A percentile compares a stretch with the other conserved stretches of the same genome.
phyloP scores from a whole-genome alignment of 2,113 vertebrate genomes.

The Tenebrosternarchus preto region DNA sequence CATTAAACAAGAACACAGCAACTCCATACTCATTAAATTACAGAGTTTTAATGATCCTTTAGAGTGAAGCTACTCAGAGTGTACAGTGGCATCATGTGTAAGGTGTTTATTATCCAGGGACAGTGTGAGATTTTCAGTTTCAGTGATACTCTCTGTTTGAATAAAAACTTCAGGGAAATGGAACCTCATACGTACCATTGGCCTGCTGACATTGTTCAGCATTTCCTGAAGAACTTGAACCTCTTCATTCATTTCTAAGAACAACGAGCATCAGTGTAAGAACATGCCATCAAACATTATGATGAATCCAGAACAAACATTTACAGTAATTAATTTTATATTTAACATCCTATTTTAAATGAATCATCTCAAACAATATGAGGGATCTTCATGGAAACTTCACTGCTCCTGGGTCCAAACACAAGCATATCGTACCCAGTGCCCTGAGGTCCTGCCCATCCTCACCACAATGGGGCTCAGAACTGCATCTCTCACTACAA shows the following conservation, averaged over 20 bases:
- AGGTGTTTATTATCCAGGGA: neutral
- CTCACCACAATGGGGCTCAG: too few species aligned
- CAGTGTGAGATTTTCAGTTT: slow-evolving; percentile 6
- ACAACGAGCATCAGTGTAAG: slow-evolving; percentile 47
- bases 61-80: slow-evolving; percentile 6
- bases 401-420: too few species aligned
- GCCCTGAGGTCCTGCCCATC: too few species aligned
- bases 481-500: too few species aligned
- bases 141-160: neutral
- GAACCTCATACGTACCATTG: slow-evolving; percentile 89
- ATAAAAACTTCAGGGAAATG: too few species aligned
- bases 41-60: slow-evolving; percentile 22
- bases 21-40: slow-evolving; percentile 12
- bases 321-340: too few species aligned
- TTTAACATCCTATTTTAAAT: too few species aligned
- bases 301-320: too few species aligned
- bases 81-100: slow-evolving; percentile 15
- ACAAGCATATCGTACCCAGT: too few species aligned
- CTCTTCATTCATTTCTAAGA: slow-evolving; percentile 87
- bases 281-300: too few species aligned
- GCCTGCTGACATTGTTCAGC: slow-evolving; percentile 84
- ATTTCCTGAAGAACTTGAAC: slow-evolving; percentile 82
- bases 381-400: too few species aligned
- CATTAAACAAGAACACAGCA: neutral
- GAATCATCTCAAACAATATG: too few species aligned